These are phyloP conservation scores for Oscheius sp. DNA, from an alignment of 2,888 invertebrate genomes.

Conservation along the genomic window DNA sequence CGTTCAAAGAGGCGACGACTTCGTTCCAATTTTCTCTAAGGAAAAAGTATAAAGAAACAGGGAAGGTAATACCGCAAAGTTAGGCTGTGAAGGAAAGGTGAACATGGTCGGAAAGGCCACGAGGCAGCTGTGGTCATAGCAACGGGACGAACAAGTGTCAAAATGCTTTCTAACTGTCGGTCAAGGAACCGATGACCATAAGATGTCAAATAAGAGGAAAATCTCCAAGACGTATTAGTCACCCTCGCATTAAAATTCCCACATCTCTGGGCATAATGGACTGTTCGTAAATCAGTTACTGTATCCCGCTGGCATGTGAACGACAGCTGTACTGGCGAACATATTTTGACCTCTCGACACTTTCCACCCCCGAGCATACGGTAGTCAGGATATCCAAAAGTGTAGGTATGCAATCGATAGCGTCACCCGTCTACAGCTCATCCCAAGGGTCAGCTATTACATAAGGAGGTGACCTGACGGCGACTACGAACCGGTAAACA, in stretches of 20 bases:
- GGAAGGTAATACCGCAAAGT: neutral
- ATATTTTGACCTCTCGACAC: neutral
- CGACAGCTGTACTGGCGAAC: conserved; percentile 8
- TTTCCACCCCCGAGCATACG: neutral
- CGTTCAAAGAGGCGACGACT: neutral
- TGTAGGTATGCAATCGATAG: conserved; percentile 1
- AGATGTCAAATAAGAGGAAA: neutral
- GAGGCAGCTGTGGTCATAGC: neutral
- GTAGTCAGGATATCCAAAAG: neutral
- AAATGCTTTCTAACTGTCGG: neutral
- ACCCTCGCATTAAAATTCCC: conserved; percentile 8
- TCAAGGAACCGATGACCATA: neutral
- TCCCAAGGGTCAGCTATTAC: conserved; percentile 23
- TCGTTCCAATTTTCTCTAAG: neutral
- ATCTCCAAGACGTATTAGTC: neutral
- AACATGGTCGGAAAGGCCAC: neutral
- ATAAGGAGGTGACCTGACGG: conserved; percentile 20
- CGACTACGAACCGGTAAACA: conserved; percentile 27
- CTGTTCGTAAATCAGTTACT: conserved; percentile 31
- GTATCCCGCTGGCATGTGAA: conserved; percentile 17
- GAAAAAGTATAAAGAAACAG: neutral
- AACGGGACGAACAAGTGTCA: neutral
- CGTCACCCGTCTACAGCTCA: conserved; percentile 26
- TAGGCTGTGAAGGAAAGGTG: neutral
- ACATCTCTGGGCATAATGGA: conserved; percentile 22